Conservation (phyloP, 2,888 invertebrate genomes). For the Drosophila rubida region DNA sequence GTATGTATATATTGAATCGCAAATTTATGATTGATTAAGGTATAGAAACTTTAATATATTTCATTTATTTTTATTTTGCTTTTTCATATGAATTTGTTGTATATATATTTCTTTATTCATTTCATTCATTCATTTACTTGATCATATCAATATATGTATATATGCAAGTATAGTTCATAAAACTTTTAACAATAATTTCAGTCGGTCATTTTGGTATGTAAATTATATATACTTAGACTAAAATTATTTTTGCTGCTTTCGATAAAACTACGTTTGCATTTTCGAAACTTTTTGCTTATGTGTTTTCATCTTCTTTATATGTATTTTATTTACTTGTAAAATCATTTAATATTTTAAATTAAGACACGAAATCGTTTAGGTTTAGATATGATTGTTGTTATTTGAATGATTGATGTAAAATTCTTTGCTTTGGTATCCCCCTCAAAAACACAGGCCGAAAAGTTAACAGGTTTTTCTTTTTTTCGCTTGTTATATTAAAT, state of each 20-base stretch:
- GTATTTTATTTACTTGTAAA: conserved; percentile 51
- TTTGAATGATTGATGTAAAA: conserved; percentile 66
- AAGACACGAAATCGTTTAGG: conserved; percentile 74
- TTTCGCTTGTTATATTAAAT: conserved; percentile 15
- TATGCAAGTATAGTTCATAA: conserved; percentile 79
- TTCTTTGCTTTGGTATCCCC: conserved; percentile 18
- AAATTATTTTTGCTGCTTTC: conserved; percentile 53
- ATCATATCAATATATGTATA: conserved; percentile 79
- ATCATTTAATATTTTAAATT: conserved; percentile 67
- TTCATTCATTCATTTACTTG: conserved; percentile 66
- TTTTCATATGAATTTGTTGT: conserved; percentile 58
- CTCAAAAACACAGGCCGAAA: conserved; percentile 24
- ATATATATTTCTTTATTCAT: conserved; percentile 64
- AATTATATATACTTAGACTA: conserved; percentile 74
- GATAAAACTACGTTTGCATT: conserved; percentile 52
- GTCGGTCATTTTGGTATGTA: conserved; percentile 82
- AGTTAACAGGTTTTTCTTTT: not conserved
- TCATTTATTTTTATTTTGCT: conserved; percentile 24
- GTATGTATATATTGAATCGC: conserved; percentile 68
- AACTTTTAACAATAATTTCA: conserved; percentile 84
- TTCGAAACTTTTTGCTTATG: conserved; percentile 42
- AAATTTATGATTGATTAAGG: conserved; percentile 74
- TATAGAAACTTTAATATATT: conserved; percentile 69
- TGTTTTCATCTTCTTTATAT: conserved; percentile 31
- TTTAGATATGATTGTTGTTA: conserved; percentile 74